These are phyloP conservation scores for Limnodromus scolopaceus DNA, from an alignment of 2,797 vertebrate species.

Conservation along the genomic window DNA sequence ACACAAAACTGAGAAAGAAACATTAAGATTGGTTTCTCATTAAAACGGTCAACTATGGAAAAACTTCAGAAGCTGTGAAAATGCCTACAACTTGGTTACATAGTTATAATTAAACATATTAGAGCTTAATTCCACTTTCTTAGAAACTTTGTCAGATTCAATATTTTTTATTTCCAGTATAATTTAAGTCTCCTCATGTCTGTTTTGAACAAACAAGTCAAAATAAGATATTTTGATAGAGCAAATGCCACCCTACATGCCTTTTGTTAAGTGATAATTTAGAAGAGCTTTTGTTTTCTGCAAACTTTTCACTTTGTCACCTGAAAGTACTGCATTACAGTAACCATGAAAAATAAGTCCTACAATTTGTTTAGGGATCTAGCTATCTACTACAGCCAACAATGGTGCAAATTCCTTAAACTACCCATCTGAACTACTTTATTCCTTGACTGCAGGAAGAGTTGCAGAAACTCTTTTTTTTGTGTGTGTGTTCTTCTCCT, in stretches of 20 bases:
- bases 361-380: background rate
- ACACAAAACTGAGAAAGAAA: background rate
- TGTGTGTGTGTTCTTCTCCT: background rate
- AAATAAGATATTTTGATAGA: background rate
- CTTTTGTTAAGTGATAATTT: background rate
- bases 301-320: background rate
- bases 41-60: background rate
- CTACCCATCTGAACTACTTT: background rate
- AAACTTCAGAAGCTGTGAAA: background rate
- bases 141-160: background rate
- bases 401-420: background rate
- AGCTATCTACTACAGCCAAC: background rate
- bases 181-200: background rate
- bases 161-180: background rate
- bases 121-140: background rate
- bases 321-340: background rate
- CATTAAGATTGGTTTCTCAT: background rate
- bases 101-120: background rate
- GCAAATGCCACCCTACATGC: background rate
- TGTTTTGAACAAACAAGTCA: background rate
- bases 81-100: background rate
- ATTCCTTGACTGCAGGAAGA: background rate
- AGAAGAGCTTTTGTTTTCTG: background rate
- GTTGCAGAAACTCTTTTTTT: background rate
- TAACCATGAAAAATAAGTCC: background rate